A percentile compares a stretch with the other conserved stretches of the same genome.
Evolutionary conservation across 2,113 vertebrate species (phyloP).

Genomic region (Pygoscelis adeliae): DNA sequence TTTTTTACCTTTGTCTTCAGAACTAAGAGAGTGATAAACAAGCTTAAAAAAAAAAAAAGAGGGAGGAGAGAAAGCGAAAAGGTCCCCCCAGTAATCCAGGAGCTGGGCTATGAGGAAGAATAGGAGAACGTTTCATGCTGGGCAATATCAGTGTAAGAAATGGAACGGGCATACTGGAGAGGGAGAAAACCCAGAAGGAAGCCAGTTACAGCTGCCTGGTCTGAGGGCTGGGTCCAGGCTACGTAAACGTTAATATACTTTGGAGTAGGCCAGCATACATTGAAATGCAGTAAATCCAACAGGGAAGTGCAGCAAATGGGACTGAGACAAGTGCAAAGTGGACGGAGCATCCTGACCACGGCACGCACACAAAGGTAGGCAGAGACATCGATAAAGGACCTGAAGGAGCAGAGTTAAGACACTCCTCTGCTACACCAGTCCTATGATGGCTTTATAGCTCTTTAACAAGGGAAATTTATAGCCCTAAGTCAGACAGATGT

Average conservation of each 20-base stretch:
- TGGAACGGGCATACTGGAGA: too few relatives aligned
- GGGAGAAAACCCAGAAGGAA: background rate
- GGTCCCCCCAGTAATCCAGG: background rate
- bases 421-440: background rate
- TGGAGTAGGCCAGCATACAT: background rate
- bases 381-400: background rate
- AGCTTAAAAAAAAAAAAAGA: background rate
- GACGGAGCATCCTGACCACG: background rate
- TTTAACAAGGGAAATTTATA: slow-evolving; percentile 5
- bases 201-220: background rate
- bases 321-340: background rate
- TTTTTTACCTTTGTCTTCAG: background rate
- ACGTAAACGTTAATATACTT: background rate
- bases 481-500: background rate
- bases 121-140: background rate
- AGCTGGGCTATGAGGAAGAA: background rate
- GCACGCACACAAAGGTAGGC: background rate
- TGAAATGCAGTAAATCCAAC: background rate
- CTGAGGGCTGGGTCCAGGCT: background rate
- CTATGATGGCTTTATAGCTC: background rate
- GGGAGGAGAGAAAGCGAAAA: background rate
- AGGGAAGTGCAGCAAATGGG: background rate
- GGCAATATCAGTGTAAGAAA: background rate
- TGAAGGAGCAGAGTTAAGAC: background rate
- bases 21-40: background rate